A percentile compares a stretch with the other conserved stretches of the same genome.
Conservation (phyloP, 2,888 invertebrate genomes). For the Margaritifera margaritifera region DNA sequence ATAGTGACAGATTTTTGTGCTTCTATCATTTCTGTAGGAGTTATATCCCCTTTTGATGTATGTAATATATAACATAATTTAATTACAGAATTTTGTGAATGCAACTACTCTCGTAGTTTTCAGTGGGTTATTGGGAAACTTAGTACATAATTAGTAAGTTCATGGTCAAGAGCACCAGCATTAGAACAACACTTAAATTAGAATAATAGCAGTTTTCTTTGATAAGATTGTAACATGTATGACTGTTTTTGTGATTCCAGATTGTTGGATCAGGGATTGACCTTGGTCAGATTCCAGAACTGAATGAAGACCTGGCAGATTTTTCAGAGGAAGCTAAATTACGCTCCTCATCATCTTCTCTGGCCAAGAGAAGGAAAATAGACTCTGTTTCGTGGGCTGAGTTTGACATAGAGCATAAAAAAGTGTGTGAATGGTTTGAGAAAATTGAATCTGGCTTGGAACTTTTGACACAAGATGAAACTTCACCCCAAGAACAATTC, state of each 20-base stretch:
- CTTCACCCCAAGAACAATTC: constrained; percentile 75
- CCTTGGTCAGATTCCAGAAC: constrained; percentile 58
- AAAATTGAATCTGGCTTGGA: constrained; percentile 67
- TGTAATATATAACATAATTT: too few relatives aligned
- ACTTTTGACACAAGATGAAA: constrained; percentile 60
- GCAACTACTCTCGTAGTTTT: too few relatives aligned
- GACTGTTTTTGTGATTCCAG: constrained; percentile 39
- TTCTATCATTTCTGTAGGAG: too few relatives aligned
- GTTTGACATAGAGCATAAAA: constrained; percentile 64
- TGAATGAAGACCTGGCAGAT: constrained; percentile 39
- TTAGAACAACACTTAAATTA: too few relatives aligned
- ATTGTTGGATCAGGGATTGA: constrained; percentile 70
- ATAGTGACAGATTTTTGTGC: too few relatives aligned
- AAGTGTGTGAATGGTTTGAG: constrained; percentile 68
- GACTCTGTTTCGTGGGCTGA: constrained; percentile 54
- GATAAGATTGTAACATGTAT: neutral
- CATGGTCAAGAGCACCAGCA: too few relatives aligned
- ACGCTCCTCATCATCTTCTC: constrained; percentile 30
- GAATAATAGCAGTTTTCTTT: too few relatives aligned
- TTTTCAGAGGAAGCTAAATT: constrained; percentile 36
- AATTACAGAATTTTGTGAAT: too few relatives aligned
- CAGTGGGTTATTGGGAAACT: too few relatives aligned
- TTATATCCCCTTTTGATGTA: too few relatives aligned
- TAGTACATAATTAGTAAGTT: too few relatives aligned
- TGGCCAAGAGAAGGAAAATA: constrained; percentile 50